Evolutionary conservation across 2,888 invertebrate genomes (phyloP), one percentile per base, ranked within the genome.

Genomic region (Malthinus seriepunctatus): DNA sequence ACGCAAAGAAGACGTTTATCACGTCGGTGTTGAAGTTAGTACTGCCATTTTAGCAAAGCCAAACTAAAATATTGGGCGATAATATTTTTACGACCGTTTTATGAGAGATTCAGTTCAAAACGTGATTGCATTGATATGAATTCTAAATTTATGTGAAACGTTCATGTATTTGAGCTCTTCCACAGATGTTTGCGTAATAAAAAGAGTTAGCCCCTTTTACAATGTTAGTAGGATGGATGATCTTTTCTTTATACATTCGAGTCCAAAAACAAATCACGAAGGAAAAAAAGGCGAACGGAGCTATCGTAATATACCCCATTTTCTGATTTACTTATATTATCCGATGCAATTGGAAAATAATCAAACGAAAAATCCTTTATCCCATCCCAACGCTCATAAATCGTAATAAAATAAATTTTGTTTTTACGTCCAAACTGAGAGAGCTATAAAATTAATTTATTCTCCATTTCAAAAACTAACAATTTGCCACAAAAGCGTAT

Each of bases 21-120:
- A 67, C 61, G 62, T 65, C 61, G 57, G 44, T 11, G 56, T 38
- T 50, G 52, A 54, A 51, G 51, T 56, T 60, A 51, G 47, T 51
- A 56, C 55, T 50, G 55, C 51, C 56, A 56, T 60, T 60, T 60
- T 60, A 60, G 51, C 51, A 51, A 54, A 54, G 51, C 59, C 44
- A 63, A 60, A 60, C 56, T 57, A 58, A 58, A 67, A 65, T 65
- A 67, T 67, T 58, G 63, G 61, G 63, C 64, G 67, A 70, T 69
- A 68, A 70, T 71, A 70, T 67, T 69, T 68, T 68, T 68, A 70
- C 67, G 62, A 64, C 63, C 52, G 63, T 67, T 69, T 69, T 69
- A 69, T 65, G 68, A 67, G 63, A 66, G 63, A 67, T 67, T 63
- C 66, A 64, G 59, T 59, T 59, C 45, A 35, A 59, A 60, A 66